Percentiles rank a stretch among this genome's conserved stretches.
Evolutionary conservation across 2,113 vertebrate species (phyloP).

Genomic region (crab-eating macaque (Macaca fascicularis)): DNA sequence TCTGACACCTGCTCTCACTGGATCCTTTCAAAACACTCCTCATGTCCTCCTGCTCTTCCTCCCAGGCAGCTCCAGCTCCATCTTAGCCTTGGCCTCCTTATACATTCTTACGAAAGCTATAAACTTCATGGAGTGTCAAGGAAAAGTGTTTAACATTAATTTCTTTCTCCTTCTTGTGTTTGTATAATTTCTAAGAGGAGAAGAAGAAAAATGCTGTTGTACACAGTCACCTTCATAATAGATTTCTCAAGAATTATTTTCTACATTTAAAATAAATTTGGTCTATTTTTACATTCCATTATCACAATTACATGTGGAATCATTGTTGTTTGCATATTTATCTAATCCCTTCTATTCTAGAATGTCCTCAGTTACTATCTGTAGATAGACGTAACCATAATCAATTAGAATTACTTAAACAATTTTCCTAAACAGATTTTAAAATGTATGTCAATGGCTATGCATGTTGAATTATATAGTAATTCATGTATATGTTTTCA

Average conservation of each 20-base stretch:
- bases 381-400: not conserved
- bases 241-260: not conserved
- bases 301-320: not conserved
- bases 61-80: not conserved
- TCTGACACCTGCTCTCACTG: not conserved
- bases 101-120: not conserved
- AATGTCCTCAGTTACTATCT: not conserved
- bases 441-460: not conserved
- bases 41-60: not conserved
- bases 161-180: not conserved
- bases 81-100: not conserved
- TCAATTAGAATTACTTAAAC: not conserved
- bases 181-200: not conserved
- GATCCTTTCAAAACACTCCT: not conserved
- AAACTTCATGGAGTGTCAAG: not conserved
- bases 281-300: not conserved
- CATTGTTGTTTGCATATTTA: not conserved
- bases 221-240: not conserved
- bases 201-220: not conserved
- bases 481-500: not conserved
- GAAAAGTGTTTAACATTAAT: not conserved
- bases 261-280: not conserved
- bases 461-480: not conserved
- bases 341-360: constrained; percentile 1
- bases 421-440: constrained; percentile 8